Conservation (phyloP, 1,140 invertebrate species). For the Rhopalosiphum maidis region DNA sequence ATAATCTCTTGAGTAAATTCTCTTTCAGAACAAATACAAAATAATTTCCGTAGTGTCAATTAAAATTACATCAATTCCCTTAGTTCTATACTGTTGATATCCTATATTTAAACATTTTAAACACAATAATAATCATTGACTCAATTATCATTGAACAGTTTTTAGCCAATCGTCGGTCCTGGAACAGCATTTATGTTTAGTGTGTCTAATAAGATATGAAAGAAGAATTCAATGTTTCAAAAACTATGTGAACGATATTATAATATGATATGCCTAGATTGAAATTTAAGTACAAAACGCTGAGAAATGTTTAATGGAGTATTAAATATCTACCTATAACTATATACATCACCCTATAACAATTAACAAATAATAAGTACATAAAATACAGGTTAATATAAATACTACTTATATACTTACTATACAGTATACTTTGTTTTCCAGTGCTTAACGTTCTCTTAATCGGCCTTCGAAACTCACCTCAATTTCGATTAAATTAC, state of each 20-base stretch:
- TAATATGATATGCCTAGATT: background rate
- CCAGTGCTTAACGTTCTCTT: background rate
- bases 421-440: background rate
- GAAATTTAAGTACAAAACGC: background rate
- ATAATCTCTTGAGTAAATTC: background rate
- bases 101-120: background rate
- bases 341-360: background rate
- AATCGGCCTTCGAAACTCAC: background rate
- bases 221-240: background rate
- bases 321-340: background rate
- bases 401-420: too few species aligned
- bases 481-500: background rate
- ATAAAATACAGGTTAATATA: background rate
- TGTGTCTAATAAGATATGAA: background rate
- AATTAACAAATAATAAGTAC: background rate
- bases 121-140: background rate
- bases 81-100: background rate
- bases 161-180: too few species aligned
- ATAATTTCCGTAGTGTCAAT: background rate
- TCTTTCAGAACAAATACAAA: background rate
- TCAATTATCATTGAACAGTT: background rate
- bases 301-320: background rate
- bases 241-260: background rate
- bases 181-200: background rate
- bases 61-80: background rate